A percentile compares a stretch with the other conserved stretches of the same genome.
phyloP scores from a whole-genome alignment of 2,113 vertebrate genomes.

The Corythornis vintsioides region DNA sequence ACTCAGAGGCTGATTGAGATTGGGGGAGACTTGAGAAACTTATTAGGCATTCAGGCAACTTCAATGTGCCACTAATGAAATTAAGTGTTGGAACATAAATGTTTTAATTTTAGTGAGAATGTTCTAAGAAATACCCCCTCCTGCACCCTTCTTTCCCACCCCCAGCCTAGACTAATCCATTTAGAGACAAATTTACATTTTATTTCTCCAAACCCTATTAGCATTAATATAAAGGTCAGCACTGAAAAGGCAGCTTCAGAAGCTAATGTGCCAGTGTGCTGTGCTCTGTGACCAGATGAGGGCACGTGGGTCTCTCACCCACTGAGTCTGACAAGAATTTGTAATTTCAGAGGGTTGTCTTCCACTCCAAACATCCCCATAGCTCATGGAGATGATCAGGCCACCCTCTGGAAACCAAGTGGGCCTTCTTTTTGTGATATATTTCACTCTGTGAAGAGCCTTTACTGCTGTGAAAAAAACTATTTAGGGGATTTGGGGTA shows the following conservation, averaged over 20 bases:
- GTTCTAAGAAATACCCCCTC: conserved; percentile 50
- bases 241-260: conserved; percentile 63
- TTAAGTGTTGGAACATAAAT: conserved; percentile 73
- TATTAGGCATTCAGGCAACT: conserved; percentile 60
- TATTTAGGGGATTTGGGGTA: background rate
- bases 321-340: conserved; percentile 51
- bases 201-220: conserved; percentile 75
- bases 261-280: conserved; percentile 63
- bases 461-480: background rate
- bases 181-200: conserved; percentile 76
- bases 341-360: conserved; percentile 44
- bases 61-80: conserved; percentile 69
- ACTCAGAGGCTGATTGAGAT: background rate
- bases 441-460: background rate
- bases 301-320: conserved; percentile 54
- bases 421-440: background rate
- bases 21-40: conserved; percentile 2
- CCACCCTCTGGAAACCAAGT: background rate
- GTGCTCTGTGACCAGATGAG: conserved; percentile 60
- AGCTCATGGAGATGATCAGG: background rate
- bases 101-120: conserved; percentile 72
- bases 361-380: background rate
- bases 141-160: conserved; percentile 46
- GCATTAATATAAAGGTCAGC: conserved; percentile 73
- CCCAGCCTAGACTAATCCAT: conserved; percentile 70